Conservation (phyloP, 2,888 invertebrate species). For the Drosophila falleni region DNA sequence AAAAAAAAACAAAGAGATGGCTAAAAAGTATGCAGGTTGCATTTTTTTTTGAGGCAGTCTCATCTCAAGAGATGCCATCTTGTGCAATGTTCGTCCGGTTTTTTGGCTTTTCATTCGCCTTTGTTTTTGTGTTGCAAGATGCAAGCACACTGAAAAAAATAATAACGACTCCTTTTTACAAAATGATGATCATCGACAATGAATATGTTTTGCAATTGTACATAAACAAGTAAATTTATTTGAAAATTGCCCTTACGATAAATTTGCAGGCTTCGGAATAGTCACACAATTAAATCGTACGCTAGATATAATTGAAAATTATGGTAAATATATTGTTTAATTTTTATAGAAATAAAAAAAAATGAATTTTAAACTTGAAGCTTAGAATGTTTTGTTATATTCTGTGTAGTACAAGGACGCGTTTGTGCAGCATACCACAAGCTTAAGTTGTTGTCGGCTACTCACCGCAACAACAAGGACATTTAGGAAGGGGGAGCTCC, state of each 20-base stretch:
- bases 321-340: too few relatives aligned
- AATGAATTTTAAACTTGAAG: too few relatives aligned
- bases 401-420: conserved; percentile 52
- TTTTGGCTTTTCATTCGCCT: conserved; percentile 49
- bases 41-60: conserved; percentile 15
- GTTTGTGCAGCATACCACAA: conserved; percentile 38
- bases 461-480: conserved; percentile 67
- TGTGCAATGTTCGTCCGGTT: conserved; percentile 44
- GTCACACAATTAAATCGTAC: too few relatives aligned
- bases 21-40: conserved; percentile 1
- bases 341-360: too few relatives aligned
- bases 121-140: conserved; percentile 44
- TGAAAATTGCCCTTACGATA: too few relatives aligned
- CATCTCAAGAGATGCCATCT: conserved; percentile 34
- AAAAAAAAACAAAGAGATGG: conserved; percentile 5
- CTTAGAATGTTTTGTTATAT: too few relatives aligned
- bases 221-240: too few relatives aligned
- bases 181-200: too few relatives aligned
- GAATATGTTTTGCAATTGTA: too few relatives aligned
- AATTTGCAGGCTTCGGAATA: too few relatives aligned
- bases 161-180: too few relatives aligned
- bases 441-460: conserved; percentile 57
- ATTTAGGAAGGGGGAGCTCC: conserved; percentile 34
- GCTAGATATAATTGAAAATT: too few relatives aligned
- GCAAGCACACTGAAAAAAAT: conserved; percentile 13